These are phyloP conservation scores for Trichechus manatus DNA, from an alignment of 2,113 vertebrate species.

Conservation along the genomic window DNA sequence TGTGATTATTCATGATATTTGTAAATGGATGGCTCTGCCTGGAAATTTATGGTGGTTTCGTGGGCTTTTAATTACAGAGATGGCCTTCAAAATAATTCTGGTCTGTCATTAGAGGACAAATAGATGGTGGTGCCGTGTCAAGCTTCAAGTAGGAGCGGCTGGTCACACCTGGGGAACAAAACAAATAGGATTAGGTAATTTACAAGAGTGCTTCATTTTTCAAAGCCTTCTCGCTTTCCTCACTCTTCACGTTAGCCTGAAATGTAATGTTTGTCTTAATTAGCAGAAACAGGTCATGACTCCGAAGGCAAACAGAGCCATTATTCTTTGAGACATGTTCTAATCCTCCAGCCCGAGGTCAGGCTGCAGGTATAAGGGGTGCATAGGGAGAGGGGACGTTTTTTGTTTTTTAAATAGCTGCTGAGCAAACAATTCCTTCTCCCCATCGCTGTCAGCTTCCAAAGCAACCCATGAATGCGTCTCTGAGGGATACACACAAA, in stretches of 20 bases:
- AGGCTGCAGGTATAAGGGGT: conserved; percentile 22
- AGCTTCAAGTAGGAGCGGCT: conserved; percentile 11
- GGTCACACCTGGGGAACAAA: conserved; percentile 74
- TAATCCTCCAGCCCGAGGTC: conserved; percentile 57
- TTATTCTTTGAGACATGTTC: conserved; percentile 71
- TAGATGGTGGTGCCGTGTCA: conserved; percentile 65
- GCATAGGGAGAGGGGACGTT: neutral
- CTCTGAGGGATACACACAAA: conserved; percentile 1
- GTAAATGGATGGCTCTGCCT: conserved; percentile 69
- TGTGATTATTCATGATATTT: conserved; percentile 75
- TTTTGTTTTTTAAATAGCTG: conserved; percentile 42
- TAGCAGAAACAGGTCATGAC: conserved; percentile 77
- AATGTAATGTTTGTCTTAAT: conserved; percentile 77
- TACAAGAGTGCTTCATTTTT: conserved; percentile 80
- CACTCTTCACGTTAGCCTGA: conserved; percentile 43
- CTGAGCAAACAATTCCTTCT: conserved; percentile 59
- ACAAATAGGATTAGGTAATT: conserved; percentile 79
- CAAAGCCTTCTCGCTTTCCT: conserved; percentile 60
- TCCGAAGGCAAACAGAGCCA: conserved; percentile 72
- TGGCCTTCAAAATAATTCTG: conserved; percentile 77
- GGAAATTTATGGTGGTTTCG: conserved; percentile 75
- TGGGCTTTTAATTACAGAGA: conserved; percentile 79
- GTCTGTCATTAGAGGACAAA: conserved; percentile 72
- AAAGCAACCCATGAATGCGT: conserved; percentile 36
- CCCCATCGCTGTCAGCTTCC: neutral